A percentile compares a stretch with the other conserved stretches of the same genome.
These are phyloP conservation scores for Centroberyx gerrardi DNA, from an alignment of 2,797 vertebrate genomes.

Conservation along the genomic window DNA sequence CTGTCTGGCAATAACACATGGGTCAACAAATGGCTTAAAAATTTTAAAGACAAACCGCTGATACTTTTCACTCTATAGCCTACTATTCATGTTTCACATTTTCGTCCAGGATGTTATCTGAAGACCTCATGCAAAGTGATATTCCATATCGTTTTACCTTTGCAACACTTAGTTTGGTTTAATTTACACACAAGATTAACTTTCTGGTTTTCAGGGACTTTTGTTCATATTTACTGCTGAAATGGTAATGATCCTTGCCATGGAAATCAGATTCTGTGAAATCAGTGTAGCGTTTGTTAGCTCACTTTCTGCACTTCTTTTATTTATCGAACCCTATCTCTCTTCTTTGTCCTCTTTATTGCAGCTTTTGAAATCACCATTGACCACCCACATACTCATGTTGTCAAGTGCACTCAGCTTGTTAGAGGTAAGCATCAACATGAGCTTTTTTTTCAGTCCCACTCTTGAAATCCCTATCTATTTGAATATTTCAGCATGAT, in stretches of 20 bases:
- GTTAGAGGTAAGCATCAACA: constrained; percentile 91
- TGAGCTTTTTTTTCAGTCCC: background rate
- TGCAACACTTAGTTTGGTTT: constrained; percentile 29
- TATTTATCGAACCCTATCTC: constrained; percentile 33
- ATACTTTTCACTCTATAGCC: constrained; percentile 36
- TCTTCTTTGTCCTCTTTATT: constrained; percentile 59
- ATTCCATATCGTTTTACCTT: constrained; percentile 27
- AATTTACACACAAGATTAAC: constrained; percentile 3
- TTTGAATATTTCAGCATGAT: background rate
- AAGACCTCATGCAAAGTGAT: constrained; percentile 49
- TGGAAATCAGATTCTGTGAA: constrained; percentile 30
- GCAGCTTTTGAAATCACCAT: constrained; percentile 97
- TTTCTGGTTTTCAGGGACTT: constrained; percentile 67
- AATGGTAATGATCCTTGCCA: constrained; percentile 14
- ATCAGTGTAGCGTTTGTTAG: background rate
- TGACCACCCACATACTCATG: constrained; percentile 97
- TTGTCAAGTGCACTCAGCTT: constrained; percentile 96
- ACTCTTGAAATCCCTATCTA: background rate
- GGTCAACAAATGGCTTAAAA: constrained; percentile 35
- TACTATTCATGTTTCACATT: constrained; percentile 50
- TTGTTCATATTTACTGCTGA: constrained; percentile 39
- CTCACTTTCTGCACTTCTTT: constrained; percentile 8
- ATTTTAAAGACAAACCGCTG: constrained; percentile 26
- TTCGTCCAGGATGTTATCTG: constrained; percentile 57
- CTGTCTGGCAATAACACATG: background rate